phyloP scores from a whole-genome alignment of 2,888 invertebrate species.

The Drepana falcataria region DNA sequence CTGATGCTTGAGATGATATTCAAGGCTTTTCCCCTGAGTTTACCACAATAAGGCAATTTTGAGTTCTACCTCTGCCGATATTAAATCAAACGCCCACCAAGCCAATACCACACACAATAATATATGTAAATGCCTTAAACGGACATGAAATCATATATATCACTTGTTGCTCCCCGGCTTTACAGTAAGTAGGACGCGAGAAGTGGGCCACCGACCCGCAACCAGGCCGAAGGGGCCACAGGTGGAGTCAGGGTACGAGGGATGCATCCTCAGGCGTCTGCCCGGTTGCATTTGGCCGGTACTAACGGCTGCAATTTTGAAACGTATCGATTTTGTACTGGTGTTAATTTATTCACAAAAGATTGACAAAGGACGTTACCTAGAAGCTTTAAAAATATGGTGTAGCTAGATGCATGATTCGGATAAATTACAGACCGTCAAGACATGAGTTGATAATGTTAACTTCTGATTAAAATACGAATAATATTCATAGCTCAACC shows the following conservation, averaged over 20 bases:
- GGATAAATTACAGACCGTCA: too few relatives aligned
- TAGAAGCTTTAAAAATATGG: too few relatives aligned
- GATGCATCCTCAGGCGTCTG: background rate
- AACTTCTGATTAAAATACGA: too few relatives aligned
- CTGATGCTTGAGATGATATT: too few relatives aligned
- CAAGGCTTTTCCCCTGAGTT: too few relatives aligned
- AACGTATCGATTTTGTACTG: background rate
- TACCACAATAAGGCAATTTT: too few relatives aligned
- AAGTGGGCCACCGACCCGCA: conserved; percentile 46
- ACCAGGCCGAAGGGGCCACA: conserved; percentile 29
- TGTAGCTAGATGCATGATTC: too few relatives aligned
- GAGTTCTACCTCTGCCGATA: too few relatives aligned
- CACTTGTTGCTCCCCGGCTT: conserved; percentile 45
- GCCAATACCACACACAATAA: conserved; percentile 2
- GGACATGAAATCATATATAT: conserved; percentile 12
- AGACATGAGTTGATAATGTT: too few relatives aligned
- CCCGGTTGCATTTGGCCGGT: background rate
- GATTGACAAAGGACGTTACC: too few relatives aligned
- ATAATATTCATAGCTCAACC: too few relatives aligned
- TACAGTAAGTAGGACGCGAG: conserved; percentile 38
- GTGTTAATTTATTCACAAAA: too few relatives aligned
- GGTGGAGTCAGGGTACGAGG: conserved; percentile 14
- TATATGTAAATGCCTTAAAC: conserved; percentile 8
- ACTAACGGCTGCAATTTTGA: background rate
- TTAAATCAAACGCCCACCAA: background rate